Percentiles rank a stretch among this genome's conserved stretches.
These are phyloP conservation scores for Sphaerophoria taeniata DNA, from an alignment of 2,888 invertebrate species.

Conservation along the genomic window DNA sequence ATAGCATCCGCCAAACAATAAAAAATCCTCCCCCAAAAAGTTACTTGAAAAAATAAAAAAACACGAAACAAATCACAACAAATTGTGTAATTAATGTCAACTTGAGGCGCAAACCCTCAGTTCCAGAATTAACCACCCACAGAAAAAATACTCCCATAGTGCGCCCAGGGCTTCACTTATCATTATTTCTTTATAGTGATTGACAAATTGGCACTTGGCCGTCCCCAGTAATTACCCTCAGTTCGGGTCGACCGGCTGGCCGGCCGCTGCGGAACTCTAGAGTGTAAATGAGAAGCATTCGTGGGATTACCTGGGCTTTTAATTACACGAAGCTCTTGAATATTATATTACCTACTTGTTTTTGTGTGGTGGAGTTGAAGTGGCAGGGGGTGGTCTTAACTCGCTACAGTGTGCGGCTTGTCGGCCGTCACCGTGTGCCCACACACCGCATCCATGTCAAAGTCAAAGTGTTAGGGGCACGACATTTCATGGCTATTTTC, in stretches of 20 bases:
- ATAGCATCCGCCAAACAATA: conserved; percentile 21
- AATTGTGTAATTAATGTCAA: conserved; percentile 71
- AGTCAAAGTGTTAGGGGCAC: conserved; percentile 28
- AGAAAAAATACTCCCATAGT: conserved; percentile 6
- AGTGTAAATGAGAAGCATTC: conserved; percentile 60
- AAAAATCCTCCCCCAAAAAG: conserved; percentile 28
- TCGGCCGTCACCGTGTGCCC: background rate
- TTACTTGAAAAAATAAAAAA: conserved; percentile 4
- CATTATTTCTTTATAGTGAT: conserved; percentile 76
- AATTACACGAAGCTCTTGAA: conserved; percentile 54
- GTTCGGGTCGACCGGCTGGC: background rate
- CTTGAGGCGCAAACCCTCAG: conserved; percentile 41
- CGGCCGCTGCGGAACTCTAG: conserved; percentile 24
- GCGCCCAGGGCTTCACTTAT: conserved; percentile 55
- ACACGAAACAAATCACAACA: conserved; percentile 57
- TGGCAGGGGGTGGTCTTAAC: background rate
- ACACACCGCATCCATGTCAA: background rate
- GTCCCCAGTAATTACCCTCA: conserved; percentile 60
- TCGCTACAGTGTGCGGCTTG: too few species aligned
- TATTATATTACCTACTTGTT: conserved; percentile 11
- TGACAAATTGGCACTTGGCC: conserved; percentile 77
- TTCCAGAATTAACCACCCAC: background rate
- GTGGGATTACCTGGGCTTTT: conserved; percentile 54
- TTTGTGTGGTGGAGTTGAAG: conserved; percentile 19
- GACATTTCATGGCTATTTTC: conserved; percentile 62